Percentiles rank a stretch among this genome's conserved stretches.
phyloP scores from a whole-genome alignment of 1,140 invertebrate species.

The Drosophila kepulauana region DNA sequence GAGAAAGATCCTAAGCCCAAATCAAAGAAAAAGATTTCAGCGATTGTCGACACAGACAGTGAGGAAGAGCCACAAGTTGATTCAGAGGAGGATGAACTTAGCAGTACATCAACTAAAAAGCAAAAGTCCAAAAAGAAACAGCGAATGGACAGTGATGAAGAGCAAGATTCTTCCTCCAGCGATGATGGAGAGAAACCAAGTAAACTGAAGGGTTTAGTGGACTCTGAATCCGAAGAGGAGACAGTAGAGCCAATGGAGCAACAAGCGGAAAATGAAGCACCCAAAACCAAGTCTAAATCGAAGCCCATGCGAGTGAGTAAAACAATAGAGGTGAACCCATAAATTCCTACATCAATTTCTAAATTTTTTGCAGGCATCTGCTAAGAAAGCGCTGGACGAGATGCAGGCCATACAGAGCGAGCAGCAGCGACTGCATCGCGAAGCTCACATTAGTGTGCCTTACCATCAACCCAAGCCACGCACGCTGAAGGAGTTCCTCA shows the following conservation, averaged over 20 bases:
- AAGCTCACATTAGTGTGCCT: slow-evolving; percentile 88
- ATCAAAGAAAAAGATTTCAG: slow-evolving; percentile 30
- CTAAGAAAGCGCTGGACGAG: slow-evolving; percentile 84
- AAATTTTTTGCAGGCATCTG: slow-evolving; percentile 77
- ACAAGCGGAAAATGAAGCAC: slow-evolving; percentile 12
- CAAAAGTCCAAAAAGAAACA: slow-evolving; percentile 43
- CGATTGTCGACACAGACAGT: slow-evolving; percentile 48
- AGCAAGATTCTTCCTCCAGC: slow-evolving; percentile 9
- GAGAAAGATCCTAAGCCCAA: slow-evolving; percentile 11
- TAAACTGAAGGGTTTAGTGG: slow-evolving; percentile 59
- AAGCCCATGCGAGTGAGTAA: slow-evolving; percentile 54
- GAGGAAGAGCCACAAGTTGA: slow-evolving; percentile 30
- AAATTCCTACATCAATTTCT: not conserved
- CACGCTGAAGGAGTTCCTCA: slow-evolving; percentile 89
- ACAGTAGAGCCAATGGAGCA: slow-evolving; percentile 42
- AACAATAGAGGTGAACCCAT: not conserved
- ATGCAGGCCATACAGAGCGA: slow-evolving; percentile 85
- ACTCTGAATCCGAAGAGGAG: slow-evolving; percentile 66
- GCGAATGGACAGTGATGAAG: slow-evolving; percentile 40
- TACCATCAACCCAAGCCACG: slow-evolving; percentile 91
- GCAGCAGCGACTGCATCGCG: slow-evolving; percentile 88
- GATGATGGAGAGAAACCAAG: not conserved
- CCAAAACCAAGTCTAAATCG: slow-evolving; percentile 34
- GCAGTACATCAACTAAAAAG: slow-evolving; percentile 7
- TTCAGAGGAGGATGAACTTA: not conserved